Conservation (phyloP, 2,888 invertebrate genomes). For the Phania funesta region DNA sequence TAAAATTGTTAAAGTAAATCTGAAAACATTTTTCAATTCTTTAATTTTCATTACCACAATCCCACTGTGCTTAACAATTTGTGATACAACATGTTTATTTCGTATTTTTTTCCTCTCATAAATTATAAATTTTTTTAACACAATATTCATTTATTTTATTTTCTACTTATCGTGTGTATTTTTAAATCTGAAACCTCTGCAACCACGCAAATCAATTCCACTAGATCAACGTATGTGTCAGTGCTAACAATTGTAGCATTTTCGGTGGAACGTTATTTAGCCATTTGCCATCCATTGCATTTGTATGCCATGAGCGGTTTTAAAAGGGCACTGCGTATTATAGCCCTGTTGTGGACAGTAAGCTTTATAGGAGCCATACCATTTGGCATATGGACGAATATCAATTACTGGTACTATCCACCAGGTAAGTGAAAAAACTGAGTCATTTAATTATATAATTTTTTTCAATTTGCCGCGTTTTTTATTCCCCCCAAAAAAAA, state of each 20-base stretch:
- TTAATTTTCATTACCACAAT: too few species aligned
- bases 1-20: too few species aligned
- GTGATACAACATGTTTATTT: too few species aligned
- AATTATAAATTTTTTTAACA: too few species aligned
- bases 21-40: too few species aligned
- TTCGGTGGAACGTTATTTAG: constrained; percentile 93
- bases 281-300: constrained; percentile 93
- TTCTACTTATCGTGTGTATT: neutral
- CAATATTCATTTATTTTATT: neutral
- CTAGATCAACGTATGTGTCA: constrained; percentile 93
- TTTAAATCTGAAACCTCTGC: neutral
- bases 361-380: constrained; percentile 89
- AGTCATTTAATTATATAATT: constrained; percentile 24
- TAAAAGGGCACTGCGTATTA: constrained; percentile 89
- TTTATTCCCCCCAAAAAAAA: constrained; percentile 38
- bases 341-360: constrained; percentile 88
- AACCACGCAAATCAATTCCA: neutral
- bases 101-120: too few species aligned
- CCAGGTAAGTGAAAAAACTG: constrained; percentile 81
- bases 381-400: constrained; percentile 87
- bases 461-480: neutral
- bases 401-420: constrained; percentile 88
- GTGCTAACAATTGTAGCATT: constrained; percentile 95
- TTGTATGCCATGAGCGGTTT: constrained; percentile 91
- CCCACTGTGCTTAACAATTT: too few species aligned